Evolutionary conservation across 2,113 vertebrate species (phyloP), one percentile per base, ranked within the genome.

Genomic region (Pterocles gutturalis): DNA sequence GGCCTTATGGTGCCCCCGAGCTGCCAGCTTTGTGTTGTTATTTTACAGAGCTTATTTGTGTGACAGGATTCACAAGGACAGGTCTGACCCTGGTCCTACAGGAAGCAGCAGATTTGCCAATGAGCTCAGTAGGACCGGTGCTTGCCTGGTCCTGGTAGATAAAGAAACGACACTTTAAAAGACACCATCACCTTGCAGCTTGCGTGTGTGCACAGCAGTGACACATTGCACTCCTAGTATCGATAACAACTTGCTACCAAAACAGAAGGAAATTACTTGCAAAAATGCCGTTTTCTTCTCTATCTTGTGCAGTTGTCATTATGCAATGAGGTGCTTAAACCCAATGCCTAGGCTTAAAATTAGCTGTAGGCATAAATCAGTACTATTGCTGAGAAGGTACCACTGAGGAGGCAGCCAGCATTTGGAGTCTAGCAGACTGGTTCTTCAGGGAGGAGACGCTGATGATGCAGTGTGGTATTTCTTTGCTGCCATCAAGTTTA

Each of bases 41-140:
- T 87, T 96, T 83, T 83, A 48, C 54, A 83, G 77, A 90, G 25
- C 49, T 93, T 77, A 65, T 94, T 87, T 93, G 61, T 97, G 87
- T 94, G 92, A 82, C 72, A 72, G 72, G 55, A 79, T 95, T 87
- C 90, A 72, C 57, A 65, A 87, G 89, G 17, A n/a, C 5, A 2
- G 49, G n/a, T 89, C 81, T 79, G 89, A 91, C 73, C 73, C 73
- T 65, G 48, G 55, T 61, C 43, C 24, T 26, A 22, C 49, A 79
- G 80, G 25, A 79, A 82, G 80, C 53, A 57, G 77, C 69, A 69
- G 48, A 57, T 91, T 75, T 78, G 18, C 60, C 86, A 28, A 0
- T 9, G 67, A 93, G 72, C 76, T 90, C 60, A 49, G 51, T 1
- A 48, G 85, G 48, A 64, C 41, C 76, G 49, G 46, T 22, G 60